phyloP scores from a whole-genome alignment of 2,797 vertebrate species.

The Otus scops region DNA sequence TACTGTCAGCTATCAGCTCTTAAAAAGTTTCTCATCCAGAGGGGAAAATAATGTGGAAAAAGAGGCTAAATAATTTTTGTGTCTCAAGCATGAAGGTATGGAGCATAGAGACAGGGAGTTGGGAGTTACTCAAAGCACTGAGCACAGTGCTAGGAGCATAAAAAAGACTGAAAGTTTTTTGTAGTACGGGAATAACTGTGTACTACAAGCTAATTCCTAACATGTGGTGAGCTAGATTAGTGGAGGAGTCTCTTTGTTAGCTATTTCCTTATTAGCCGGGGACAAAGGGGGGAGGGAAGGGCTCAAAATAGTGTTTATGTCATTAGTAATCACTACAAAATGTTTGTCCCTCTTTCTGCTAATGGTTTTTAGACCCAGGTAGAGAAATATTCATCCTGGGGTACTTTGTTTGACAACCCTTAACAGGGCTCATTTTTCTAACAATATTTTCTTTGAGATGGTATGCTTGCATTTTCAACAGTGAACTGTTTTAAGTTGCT shows the following conservation, averaged over 20 bases:
- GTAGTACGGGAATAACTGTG: not conserved
- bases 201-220: not conserved
- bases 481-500: not conserved
- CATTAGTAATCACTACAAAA: not conserved
- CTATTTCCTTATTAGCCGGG: not conserved
- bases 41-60: not conserved
- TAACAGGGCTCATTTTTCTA: not conserved
- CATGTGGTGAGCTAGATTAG: not conserved
- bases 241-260: not conserved
- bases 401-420: not conserved
- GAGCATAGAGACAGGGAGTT: not conserved
- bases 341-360: not conserved
- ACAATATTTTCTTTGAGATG: not conserved
- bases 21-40: not conserved
- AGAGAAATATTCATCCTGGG: not conserved
- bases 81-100: not conserved
- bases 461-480: not conserved
- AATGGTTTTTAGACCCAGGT: not conserved
- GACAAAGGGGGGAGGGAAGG: rapidly evolving
- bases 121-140: not conserved
- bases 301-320: not conserved
- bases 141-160: not conserved
- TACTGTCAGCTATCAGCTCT: not conserved
- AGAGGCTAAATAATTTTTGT: not conserved
- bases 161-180: not conserved